A percentile compares a stretch with the other conserved stretches of the same genome.
These are phyloP conservation scores for Augochlora pura DNA, from an alignment of 1,140 invertebrate species.

Conservation along the genomic window DNA sequence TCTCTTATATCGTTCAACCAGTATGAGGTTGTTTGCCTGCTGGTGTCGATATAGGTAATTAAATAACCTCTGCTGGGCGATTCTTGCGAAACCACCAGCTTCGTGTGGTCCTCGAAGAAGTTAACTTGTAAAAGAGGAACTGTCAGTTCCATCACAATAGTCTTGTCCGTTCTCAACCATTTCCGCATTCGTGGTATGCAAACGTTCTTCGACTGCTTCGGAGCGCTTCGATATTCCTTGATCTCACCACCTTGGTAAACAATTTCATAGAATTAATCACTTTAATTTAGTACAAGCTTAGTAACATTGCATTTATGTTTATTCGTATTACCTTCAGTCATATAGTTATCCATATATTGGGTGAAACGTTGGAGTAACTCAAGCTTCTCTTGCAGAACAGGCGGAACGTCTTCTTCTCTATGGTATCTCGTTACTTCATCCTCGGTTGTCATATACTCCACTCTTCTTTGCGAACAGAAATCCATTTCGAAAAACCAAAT, in stretches of 20 bases:
- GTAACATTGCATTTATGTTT: background rate
- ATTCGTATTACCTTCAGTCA: constrained; percentile 87
- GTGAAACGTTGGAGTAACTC: constrained; percentile 97
- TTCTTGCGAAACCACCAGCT: constrained; percentile 87
- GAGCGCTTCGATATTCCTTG: constrained; percentile 75
- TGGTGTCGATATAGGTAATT: constrained; percentile 86
- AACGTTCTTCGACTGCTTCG: constrained; percentile 79
- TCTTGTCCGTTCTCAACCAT: constrained; percentile 87
- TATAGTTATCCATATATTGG: constrained; percentile 98
- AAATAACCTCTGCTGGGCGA: constrained; percentile 75
- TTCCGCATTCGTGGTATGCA: constrained; percentile 85
- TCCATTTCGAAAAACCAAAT: constrained; percentile 13
- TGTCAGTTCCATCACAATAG: constrained; percentile 87
- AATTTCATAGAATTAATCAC: background rate
- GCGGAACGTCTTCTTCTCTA: constrained; percentile 90
- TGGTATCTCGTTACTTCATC: constrained; percentile 91
- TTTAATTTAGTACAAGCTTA: background rate
- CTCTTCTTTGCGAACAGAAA: constrained; percentile 82
- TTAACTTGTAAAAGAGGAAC: constrained; percentile 84
- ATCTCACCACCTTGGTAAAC: constrained; percentile 76
- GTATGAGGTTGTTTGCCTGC: constrained; percentile 82
- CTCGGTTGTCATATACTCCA: constrained; percentile 96
- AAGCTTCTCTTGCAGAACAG: constrained; percentile 94
- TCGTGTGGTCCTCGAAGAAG: constrained; percentile 88
- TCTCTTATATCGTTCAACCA: constrained; percentile 82